A percentile compares a stretch with the other conserved stretches of the same genome.
Evolutionary conservation across 2,888 invertebrate genomes (phyloP).

Genomic region (Meandrusa payeni): DNA sequence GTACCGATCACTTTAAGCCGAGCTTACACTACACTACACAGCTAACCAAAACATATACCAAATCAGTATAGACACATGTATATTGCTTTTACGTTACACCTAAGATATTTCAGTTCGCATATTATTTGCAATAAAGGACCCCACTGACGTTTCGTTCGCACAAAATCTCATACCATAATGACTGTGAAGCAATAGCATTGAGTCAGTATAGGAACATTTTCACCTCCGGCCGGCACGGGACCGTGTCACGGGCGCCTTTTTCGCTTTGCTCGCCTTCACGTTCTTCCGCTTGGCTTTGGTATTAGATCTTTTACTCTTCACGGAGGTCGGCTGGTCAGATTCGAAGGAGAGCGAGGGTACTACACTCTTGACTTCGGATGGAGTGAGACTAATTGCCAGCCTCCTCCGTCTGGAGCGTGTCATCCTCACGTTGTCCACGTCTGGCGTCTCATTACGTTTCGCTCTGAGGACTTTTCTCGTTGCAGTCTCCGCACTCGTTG

Average conservation of each 20-base stretch:
- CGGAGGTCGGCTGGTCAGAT: constrained; percentile 52
- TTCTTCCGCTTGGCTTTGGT: constrained; percentile 34
- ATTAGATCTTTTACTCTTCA: constrained; percentile 50
- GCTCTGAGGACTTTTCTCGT: constrained; percentile 51
- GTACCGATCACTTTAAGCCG: too few relatives aligned
- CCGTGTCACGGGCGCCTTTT: constrained; percentile 49
- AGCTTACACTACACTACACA: too few relatives aligned
- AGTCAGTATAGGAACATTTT: constrained; percentile 33
- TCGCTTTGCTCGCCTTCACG: constrained; percentile 41
- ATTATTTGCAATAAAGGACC: too few relatives aligned
- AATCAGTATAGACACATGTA: too few relatives aligned
- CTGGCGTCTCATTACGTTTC: constrained; percentile 38
- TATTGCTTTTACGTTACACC: too few relatives aligned
- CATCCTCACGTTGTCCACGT: constrained; percentile 51
- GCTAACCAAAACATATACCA: too few relatives aligned
- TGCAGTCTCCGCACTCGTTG: constrained; percentile 38
- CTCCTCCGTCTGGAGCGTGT: constrained; percentile 60
- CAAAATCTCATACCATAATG: constrained; percentile 23
- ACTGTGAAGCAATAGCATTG: constrained; percentile 29
- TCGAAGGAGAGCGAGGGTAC: constrained; percentile 60
- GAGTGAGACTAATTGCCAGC: constrained; percentile 61
- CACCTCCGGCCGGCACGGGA: constrained; percentile 56
- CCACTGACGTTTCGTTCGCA: too few relatives aligned
- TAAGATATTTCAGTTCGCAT: too few relatives aligned
- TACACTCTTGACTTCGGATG: constrained; percentile 53